A percentile compares a stretch with the other conserved stretches of the same genome.
These are phyloP conservation scores for Tanytarsus gracilentus DNA, from an alignment of 2,888 invertebrate species.

Conservation along the genomic window DNA sequence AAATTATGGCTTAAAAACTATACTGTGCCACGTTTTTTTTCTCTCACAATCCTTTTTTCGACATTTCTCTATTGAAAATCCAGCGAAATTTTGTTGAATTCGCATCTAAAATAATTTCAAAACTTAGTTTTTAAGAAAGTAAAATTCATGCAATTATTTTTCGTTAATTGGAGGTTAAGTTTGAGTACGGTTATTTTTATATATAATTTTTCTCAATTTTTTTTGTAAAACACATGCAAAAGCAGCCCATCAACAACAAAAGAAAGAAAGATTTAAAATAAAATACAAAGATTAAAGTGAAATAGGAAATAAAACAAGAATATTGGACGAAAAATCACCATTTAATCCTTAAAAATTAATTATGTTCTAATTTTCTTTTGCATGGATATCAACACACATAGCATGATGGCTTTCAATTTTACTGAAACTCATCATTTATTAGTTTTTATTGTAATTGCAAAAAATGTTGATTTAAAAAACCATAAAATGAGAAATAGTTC, in stretches of 20 bases:
- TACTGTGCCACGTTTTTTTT: slow-evolving; percentile 14
- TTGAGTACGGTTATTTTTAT: not conserved
- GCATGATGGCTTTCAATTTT: slow-evolving; percentile 9
- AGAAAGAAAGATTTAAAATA: not conserved
- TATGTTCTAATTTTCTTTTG: slow-evolving; percentile 6
- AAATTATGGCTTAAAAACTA: slow-evolving; percentile 3
- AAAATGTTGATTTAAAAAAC: not conserved
- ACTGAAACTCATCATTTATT: slow-evolving; percentile 12
- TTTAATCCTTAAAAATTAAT: slow-evolving; percentile 2
- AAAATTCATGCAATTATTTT: not conserved
- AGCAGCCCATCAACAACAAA: not conserved
- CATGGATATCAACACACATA: not conserved
- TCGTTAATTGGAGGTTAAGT: not conserved
- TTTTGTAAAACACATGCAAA: not conserved
- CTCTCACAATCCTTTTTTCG: not conserved
- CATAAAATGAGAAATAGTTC: not conserved
- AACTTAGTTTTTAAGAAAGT: not conserved
- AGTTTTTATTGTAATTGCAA: not conserved
- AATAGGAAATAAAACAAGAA: not conserved
- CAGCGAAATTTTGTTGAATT: too few relatives aligned
- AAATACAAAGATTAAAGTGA: not conserved
- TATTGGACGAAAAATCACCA: slow-evolving; percentile 27
- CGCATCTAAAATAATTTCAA: too few relatives aligned
- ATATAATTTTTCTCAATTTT: not conserved
- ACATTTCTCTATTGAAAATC: too few relatives aligned